phyloP scores from a whole-genome alignment of 2,113 vertebrate species.

The Melanocharis versteri region DNA sequence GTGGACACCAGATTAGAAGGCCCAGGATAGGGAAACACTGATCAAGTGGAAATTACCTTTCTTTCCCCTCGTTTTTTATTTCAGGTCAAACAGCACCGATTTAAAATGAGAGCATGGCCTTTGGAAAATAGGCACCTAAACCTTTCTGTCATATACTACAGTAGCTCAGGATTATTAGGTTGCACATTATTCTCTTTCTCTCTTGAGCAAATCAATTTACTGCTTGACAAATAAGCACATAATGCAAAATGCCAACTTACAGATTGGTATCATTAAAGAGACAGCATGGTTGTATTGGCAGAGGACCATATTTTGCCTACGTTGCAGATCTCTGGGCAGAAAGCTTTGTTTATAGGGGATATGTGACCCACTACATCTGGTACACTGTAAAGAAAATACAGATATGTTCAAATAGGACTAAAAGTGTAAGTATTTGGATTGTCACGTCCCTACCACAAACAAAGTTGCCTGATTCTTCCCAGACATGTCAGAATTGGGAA shows the following conservation, averaged over 20 bases:
- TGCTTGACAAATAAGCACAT: slow-evolving; percentile 64
- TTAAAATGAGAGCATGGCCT: not conserved
- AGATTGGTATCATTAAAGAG: slow-evolving; percentile 55
- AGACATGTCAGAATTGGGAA: not conserved
- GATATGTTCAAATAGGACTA: not conserved
- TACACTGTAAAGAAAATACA: not conserved
- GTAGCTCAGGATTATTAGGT: not conserved
- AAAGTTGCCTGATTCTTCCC: not conserved
- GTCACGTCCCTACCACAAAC: not conserved
- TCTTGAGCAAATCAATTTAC: slow-evolving; percentile 61
- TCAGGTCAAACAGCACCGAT: not conserved
- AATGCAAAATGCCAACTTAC: slow-evolving; percentile 58
- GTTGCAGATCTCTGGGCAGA: not conserved
- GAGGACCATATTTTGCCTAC: not conserved
- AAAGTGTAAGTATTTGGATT: not conserved
- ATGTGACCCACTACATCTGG: not conserved
- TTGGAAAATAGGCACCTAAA: slow-evolving; percentile 47
- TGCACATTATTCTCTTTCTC: slow-evolving; percentile 16
- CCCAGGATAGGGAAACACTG: not conserved
- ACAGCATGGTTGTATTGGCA: slow-evolving; percentile 24
- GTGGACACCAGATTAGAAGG: not conserved
- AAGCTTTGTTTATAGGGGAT: slow-evolving; percentile 40
- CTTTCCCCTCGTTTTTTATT: not conserved
- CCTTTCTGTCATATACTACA: not conserved
- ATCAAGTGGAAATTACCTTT: not conserved